Evolutionary conservation across 2,888 invertebrate genomes (phyloP).

Genomic region (Pollenia angustigena): DNA sequence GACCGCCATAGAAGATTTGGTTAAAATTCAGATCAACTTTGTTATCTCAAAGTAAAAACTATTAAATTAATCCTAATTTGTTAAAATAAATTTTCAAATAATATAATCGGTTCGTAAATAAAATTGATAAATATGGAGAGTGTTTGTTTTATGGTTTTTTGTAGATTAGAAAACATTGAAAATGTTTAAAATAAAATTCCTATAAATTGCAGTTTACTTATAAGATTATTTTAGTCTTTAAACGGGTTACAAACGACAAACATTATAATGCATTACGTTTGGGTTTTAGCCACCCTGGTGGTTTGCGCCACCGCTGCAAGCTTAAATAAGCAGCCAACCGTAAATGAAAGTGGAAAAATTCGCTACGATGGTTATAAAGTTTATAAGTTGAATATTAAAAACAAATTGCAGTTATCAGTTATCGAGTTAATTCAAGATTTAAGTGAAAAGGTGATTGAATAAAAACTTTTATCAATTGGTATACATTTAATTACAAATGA

Average conservation of each 20-base stretch:
- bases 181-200: background rate
- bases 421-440: constrained; percentile 80
- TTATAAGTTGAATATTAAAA: constrained; percentile 83
- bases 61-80: background rate
- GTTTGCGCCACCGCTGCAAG: constrained; percentile 74
- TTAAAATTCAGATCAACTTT: constrained; percentile 82
- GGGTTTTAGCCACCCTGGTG: constrained; percentile 75
- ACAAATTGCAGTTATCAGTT: constrained; percentile 84
- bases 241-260: background rate
- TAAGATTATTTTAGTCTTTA: constrained; percentile 29
- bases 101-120: background rate
- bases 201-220: constrained; percentile 21
- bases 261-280: constrained; percentile 74
- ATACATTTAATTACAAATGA: no score
- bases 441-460: constrained; percentile 71
- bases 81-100: background rate
- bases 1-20: constrained; percentile 83
- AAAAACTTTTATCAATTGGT: no score
- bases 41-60: constrained; percentile 75
- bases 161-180: background rate
- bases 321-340: constrained; percentile 63
- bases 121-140: background rate
- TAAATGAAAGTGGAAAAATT: constrained; percentile 73
- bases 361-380: constrained; percentile 82
- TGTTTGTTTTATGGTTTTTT: background rate